Conservation (phyloP, 2,113 vertebrate genomes). For the Smithornis capensis region DNA sequence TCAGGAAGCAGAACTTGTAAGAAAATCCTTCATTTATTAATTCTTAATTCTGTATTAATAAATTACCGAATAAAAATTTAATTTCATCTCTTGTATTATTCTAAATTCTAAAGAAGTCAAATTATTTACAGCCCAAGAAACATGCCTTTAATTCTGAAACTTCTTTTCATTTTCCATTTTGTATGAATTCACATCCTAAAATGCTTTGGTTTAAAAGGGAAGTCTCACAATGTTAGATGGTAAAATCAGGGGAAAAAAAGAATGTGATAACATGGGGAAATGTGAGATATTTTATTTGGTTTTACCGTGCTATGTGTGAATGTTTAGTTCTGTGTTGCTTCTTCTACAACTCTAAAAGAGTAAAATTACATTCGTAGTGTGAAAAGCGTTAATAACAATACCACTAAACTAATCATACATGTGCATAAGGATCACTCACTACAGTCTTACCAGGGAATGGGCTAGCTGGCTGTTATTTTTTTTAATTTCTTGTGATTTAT, state of each 20-base stretch:
- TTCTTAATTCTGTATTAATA: background rate
- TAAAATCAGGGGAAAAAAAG: fast-evolving
- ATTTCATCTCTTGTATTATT: background rate
- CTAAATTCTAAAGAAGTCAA: background rate
- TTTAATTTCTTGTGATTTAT: background rate
- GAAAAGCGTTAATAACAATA: background rate
- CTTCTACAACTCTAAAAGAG: background rate
- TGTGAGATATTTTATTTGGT: background rate
- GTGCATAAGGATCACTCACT: background rate
- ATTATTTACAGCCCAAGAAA: background rate
- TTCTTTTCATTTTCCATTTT: background rate
- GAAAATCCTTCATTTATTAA: background rate
- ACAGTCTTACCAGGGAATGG: background rate
- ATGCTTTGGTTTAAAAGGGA: background rate
- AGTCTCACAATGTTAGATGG: background rate
- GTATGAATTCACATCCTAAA: background rate
- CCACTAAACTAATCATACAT: background rate
- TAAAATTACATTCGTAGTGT: background rate
- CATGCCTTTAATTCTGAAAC: background rate
- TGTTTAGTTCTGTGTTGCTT: background rate
- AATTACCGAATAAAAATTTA: background rate
- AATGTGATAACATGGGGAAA: background rate
- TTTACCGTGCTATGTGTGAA: background rate
- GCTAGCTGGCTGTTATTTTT: background rate
- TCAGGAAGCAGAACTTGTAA: background rate